Evolutionary conservation across 2,888 invertebrate genomes (phyloP), one percentile per base, ranked within the genome.

Genomic region (Temnothorax rugatulus): DNA sequence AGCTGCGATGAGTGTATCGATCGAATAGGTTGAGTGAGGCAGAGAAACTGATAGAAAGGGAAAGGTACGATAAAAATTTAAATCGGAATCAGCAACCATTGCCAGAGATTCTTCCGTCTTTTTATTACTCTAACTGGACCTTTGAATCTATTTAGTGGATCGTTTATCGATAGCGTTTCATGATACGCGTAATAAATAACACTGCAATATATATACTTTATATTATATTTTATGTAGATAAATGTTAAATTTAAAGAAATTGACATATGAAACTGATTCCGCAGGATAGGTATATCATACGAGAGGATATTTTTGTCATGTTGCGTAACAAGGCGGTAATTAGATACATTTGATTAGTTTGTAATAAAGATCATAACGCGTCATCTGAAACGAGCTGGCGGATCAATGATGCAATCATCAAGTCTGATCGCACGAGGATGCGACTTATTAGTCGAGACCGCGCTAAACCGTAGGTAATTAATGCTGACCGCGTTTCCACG

Each of bases 381-480:
- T 64, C 7, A 73, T 15, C 4, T 64, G 29, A 41, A 63, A 64
- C 29, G 18, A 44, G 9, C 13, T 57, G 29, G 18, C 5, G 18
- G n/a, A 2, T 41, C 38, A 41, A 69, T 41, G n/a, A 52, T 9
- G 15, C 68, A 13, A 4, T 21, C 1, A 77, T 11, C 29, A 52
- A 76, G 76, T 47, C 11, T 47, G n/a, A 13, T 73, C 9, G 73
- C n/a, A 69, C 3, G n/a, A 47, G 44, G 47, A 41, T 54, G 13
- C 47, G 66, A 83, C 82, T 74, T 85, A 68, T 63, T 79, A 84
- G 76, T 75, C 79, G 84, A 79, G 87, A 84, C 83, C 84, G 81
- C 61, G 86, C 83, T 86, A 90, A 91, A 90, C 87, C 86, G 87
- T 88, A 86, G 91, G 86, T 90, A 92, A 92, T 92, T 91, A 91